These are phyloP conservation scores for Dendronephthya gigantea DNA, from an alignment of 64 coral and sea anemone species.

Conservation along the genomic window DNA sequence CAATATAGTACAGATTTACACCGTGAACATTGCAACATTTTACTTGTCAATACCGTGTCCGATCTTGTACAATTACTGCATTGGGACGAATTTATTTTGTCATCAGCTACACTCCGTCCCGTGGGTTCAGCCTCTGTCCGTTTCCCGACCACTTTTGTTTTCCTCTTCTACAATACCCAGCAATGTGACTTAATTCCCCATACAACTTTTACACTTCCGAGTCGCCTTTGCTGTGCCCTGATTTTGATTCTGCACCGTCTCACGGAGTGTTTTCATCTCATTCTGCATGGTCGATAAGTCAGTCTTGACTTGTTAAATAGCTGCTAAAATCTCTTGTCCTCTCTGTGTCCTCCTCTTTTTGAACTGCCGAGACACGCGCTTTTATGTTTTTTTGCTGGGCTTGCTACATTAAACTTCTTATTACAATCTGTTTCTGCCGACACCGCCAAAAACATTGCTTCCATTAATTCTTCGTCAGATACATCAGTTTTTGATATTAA, in stretches of 20 bases:
- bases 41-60: too few relatives aligned
- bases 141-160: slow-evolving; percentile 40
- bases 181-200: slow-evolving; percentile 4
- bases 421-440: too few relatives aligned
- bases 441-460: slow-evolving; percentile 18
- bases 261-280: neutral
- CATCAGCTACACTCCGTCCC: too few relatives aligned
- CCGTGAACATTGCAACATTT: neutral
- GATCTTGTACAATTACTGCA: neutral
- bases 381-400: neutral
- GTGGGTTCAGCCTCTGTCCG: slow-evolving; percentile 30
- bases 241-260: neutral
- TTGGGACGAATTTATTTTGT: neutral
- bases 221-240: neutral
- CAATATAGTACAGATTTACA: slow-evolving; percentile 20
- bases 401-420: neutral
- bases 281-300: neutral
- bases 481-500: slow-evolving; percentile 12
- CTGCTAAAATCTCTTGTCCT: neutral
- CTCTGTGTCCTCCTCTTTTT: neutral
- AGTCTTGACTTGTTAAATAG: neutral
- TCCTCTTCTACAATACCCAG: neutral
- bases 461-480: slow-evolving; percentile 33
- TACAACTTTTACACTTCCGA: slow-evolving; percentile 14
- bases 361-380: neutral